A percentile compares a stretch with the other conserved stretches of the same genome.
These are phyloP conservation scores for Patella pellucida DNA, from an alignment of 2,888 invertebrate species.

Conservation along the genomic window DNA sequence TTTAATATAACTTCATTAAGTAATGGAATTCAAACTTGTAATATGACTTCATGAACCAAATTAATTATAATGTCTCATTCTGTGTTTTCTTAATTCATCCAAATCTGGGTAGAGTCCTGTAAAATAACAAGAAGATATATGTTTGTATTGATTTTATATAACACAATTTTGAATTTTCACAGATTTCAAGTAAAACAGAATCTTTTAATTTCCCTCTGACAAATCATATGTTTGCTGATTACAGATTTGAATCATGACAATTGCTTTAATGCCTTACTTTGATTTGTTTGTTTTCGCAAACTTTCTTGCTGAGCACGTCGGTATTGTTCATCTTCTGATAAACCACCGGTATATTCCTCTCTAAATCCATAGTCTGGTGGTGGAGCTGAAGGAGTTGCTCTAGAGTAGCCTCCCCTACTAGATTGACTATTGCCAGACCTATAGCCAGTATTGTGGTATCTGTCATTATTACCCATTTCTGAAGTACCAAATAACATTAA, in stretches of 20 bases:
- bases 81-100: slow-evolving; percentile 45
- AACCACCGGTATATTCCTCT: slow-evolving; percentile 61
- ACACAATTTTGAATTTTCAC: no score
- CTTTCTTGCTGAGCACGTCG: slow-evolving; percentile 60
- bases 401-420: slow-evolving; percentile 2
- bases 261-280: no score
- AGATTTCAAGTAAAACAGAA: no score
- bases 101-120: slow-evolving; percentile 52
- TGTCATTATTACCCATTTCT: neutral
- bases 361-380: slow-evolving; percentile 22
- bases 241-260: no score
- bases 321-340: slow-evolving; percentile 67
- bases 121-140: slow-evolving; percentile 13
- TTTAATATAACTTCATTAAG: no score
- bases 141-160: neutral
- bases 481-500: neutral
- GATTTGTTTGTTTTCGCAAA: slow-evolving; percentile 19
- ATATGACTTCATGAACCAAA: no score
- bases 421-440: slow-evolving; percentile 21
- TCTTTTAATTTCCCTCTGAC: no score
- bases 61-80: slow-evolving; percentile 34
- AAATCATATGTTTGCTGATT: no score
- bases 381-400: neutral
- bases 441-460: slow-evolving; percentile 9
- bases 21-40: no score